Conservation (phyloP, 1,140 invertebrate species). For the Eufriesea mexicana region DNA sequence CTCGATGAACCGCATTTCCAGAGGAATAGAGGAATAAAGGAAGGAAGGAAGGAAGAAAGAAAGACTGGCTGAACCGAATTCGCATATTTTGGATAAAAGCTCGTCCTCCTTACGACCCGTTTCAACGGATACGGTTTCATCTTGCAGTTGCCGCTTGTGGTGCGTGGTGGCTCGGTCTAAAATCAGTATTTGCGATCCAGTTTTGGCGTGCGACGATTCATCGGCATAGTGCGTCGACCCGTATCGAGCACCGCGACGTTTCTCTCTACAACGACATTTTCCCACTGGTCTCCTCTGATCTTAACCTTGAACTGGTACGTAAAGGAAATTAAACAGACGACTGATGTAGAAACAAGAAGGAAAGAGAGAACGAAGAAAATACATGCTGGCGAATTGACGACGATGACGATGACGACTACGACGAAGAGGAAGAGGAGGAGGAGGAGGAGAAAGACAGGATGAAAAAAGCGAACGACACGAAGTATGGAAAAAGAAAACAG, state of each 20-base stretch:
- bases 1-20: slow-evolving; percentile 40
- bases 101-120: slow-evolving; percentile 41
- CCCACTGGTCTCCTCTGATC: slow-evolving; percentile 10
- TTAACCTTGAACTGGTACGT: slow-evolving; percentile 56
- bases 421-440: not conserved
- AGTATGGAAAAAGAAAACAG: not conserved
- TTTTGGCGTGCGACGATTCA: slow-evolving; percentile 49
- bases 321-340: slow-evolving; percentile 11
- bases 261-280: slow-evolving; percentile 8
- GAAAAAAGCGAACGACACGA: not conserved
- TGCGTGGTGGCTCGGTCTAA: slow-evolving; percentile 37
- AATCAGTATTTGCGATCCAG: slow-evolving; percentile 57
- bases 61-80: slow-evolving; percentile 25
- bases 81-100: slow-evolving; percentile 55
- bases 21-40: not conserved
- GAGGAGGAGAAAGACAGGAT: not conserved
- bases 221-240: slow-evolving; percentile 40
- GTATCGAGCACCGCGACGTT: slow-evolving; percentile 14
- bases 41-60: slow-evolving; percentile 18
- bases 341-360: not conserved
- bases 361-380: not conserved
- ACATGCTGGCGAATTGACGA: not conserved
- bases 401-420: not conserved
- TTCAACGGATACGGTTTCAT: slow-evolving; percentile 57
- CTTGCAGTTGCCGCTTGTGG: slow-evolving; percentile 1